Evolutionary conservation across 2,888 invertebrate genomes (phyloP).

Genomic region (Hirtodrosophila cameraria): DNA sequence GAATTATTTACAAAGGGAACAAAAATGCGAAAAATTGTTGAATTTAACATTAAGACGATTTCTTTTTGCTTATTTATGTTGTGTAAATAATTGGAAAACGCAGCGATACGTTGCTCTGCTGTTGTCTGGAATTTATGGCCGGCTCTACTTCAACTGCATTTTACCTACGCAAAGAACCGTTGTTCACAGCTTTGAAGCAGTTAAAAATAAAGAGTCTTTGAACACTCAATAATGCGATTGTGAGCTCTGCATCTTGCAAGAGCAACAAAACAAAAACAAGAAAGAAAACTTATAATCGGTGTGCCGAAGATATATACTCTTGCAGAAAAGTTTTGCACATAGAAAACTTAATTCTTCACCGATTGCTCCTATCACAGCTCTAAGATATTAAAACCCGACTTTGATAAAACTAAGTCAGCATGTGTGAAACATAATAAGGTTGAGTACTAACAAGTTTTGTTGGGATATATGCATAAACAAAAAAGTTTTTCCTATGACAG

Average conservation of each 20-base stretch:
- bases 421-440: too few relatives aligned
- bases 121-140: conserved; percentile 56
- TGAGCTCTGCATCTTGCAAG: conserved; percentile 4
- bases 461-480: too few relatives aligned
- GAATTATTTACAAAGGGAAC: conserved; percentile 41
- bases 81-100: conserved; percentile 64
- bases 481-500: too few relatives aligned
- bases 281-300: too few relatives aligned
- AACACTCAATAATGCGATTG: conserved; percentile 48
- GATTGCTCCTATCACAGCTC: too few relatives aligned
- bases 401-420: too few relatives aligned
- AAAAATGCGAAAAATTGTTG: conserved; percentile 40
- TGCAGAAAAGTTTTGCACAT: too few relatives aligned
- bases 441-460: too few relatives aligned
- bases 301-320: too few relatives aligned
- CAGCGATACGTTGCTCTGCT: conserved; percentile 5
- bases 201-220: conserved; percentile 68
- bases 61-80: conserved; percentile 51
- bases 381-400: too few relatives aligned
- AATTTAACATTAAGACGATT: conserved; percentile 59
- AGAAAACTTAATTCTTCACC: too few relatives aligned
- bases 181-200: conserved; percentile 42
- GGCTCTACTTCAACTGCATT: conserved; percentile 42
- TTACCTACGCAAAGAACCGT: conserved; percentile 75
- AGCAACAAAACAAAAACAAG: conserved; percentile 13